Conservation (phyloP, 1,140 invertebrate species). For the Drosophila parvula region DNA sequence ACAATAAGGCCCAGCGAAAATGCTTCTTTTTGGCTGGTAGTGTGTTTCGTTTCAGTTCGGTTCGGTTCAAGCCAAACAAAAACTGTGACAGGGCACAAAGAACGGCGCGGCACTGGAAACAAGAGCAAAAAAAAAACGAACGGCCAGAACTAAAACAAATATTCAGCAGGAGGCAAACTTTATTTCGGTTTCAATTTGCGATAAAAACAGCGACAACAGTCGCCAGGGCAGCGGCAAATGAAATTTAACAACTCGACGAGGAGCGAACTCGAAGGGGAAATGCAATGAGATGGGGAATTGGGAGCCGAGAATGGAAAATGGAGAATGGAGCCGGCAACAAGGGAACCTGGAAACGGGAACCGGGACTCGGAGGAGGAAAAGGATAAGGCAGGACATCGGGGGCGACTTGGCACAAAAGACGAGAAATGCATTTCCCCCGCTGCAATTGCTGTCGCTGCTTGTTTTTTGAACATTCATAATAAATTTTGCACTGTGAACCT, state of each 20-base stretch:
- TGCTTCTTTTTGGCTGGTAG: slow-evolving; percentile 42
- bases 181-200: slow-evolving; percentile 80
- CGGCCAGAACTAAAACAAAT: slow-evolving; percentile 53
- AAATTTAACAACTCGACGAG: slow-evolving; percentile 76
- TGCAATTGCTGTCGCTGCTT: slow-evolving; percentile 64
- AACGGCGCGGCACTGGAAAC: slow-evolving; percentile 17
- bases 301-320: background rate
- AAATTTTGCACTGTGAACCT: slow-evolving; percentile 60
- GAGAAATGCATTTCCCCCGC: slow-evolving; percentile 64
- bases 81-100: slow-evolving; percentile 46
- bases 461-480: slow-evolving; percentile 80
- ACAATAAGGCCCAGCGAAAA: slow-evolving; percentile 45
- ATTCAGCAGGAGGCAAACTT: slow-evolving; percentile 67
- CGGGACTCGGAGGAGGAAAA: background rate
- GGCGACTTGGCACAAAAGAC: slow-evolving; percentile 61
- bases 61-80: slow-evolving; percentile 24
- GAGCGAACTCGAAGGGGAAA: slow-evolving; percentile 27
- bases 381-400: slow-evolving; percentile 26
- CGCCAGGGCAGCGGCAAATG: slow-evolving; percentile 64
- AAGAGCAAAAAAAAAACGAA: slow-evolving; percentile 16
- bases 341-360: too few species aligned
- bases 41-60: slow-evolving; percentile 27
- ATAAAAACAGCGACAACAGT: slow-evolving; percentile 78
- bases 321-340: background rate
- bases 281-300: slow-evolving; percentile 35